A percentile compares a stretch with the other conserved stretches of the same genome.
These are phyloP conservation scores for Oxyruncus cristatus DNA, from an alignment of 2,113 vertebrate genomes.

Conservation along the genomic window DNA sequence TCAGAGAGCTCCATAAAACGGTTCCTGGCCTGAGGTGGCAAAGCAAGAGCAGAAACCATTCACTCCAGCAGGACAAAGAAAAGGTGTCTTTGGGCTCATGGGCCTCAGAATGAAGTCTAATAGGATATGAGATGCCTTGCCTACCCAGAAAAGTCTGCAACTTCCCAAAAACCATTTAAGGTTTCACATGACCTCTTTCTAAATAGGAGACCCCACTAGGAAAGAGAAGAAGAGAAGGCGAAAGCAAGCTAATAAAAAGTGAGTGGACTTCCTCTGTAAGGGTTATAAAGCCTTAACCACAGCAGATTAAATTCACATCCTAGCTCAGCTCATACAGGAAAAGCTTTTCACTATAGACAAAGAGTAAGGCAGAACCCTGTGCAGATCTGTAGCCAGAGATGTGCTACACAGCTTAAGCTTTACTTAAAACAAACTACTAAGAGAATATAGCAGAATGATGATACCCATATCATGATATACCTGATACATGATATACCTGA, in stretches of 20 bases:
- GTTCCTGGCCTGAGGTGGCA: neutral
- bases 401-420: neutral
- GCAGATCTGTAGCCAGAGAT: neutral
- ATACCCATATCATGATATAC: neutral
- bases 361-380: neutral
- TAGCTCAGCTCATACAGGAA: neutral
- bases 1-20: neutral
- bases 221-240: neutral
- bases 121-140: neutral
- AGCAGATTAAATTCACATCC: neutral
- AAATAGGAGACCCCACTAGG: neutral
- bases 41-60: neutral
- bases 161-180: neutral
- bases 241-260: neutral
- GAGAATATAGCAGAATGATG: neutral
- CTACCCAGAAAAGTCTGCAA: neutral
- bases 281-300: neutral
- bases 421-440: neutral
- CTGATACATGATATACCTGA: neutral
- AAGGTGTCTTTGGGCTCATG: neutral
- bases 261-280: neutral
- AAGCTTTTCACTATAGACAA: neutral
- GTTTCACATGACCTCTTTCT: neutral
- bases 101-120: neutral
- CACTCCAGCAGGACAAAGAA: neutral